Evolutionary conservation across 2,888 invertebrate species (phyloP).

Genomic region (Drosophila recens): DNA sequence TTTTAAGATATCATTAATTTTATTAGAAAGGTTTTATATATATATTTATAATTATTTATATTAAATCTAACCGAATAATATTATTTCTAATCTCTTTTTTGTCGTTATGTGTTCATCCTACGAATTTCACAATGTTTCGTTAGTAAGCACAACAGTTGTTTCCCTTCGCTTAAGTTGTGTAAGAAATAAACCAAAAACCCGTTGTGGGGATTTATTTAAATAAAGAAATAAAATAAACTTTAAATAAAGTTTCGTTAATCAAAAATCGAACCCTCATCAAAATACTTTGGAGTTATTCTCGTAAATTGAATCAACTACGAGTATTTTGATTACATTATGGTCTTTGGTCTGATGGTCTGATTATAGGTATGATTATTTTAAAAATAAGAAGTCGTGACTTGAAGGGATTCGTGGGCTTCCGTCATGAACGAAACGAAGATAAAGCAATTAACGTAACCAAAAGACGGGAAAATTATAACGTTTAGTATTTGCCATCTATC

Average conservation of each 20-base stretch:
- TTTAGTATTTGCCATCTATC: constrained; percentile 62
- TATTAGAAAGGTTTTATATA: not conserved
- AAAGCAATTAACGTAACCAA: constrained; percentile 44
- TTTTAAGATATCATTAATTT: not conserved
- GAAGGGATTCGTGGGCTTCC: constrained; percentile 42
- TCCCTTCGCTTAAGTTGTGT: constrained; percentile 11
- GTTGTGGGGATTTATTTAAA: constrained; percentile 24
- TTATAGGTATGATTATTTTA: not conserved
- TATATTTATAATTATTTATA: not conserved
- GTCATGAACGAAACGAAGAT: constrained; percentile 21
- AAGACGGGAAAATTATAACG: constrained; percentile 40
- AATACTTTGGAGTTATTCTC: constrained; percentile 18
- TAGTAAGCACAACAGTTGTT: constrained; percentile 10
- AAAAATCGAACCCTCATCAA: constrained; percentile 24
- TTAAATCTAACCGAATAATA: not conserved
- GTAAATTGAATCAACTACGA: constrained; percentile 16
- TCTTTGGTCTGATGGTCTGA: constrained; percentile 5
- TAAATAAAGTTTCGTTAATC: constrained; percentile 6
- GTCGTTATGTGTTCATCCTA: constrained; percentile 8
- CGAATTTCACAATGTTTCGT: constrained; percentile 17
- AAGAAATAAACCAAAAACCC: constrained; percentile 37
- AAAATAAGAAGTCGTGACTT: constrained; percentile 44
- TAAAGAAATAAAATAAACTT: constrained; percentile 1
- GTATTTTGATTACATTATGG: constrained; percentile 1
- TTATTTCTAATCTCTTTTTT: constrained; percentile 9